Conservation (phyloP, 2,888 invertebrate species). For the Hirtodrosophila alboralis region DNA sequence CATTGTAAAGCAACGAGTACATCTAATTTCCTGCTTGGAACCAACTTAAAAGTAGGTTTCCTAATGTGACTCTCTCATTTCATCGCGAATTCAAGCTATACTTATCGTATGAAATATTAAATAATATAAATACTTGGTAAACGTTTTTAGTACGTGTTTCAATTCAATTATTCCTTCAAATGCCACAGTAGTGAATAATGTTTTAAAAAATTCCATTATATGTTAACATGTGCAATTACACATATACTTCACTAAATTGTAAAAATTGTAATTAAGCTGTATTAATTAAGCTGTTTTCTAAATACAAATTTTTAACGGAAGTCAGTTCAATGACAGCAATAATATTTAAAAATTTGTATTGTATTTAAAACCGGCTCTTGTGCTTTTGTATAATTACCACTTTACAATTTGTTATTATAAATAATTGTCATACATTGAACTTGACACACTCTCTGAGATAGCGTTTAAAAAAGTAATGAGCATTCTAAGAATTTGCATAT, state of each 20-base stretch:
- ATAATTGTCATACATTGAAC: slow-evolving; percentile 27
- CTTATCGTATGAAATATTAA: background rate
- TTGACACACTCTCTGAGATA: slow-evolving; percentile 15
- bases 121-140: slow-evolving; percentile 1
- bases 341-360: background rate
- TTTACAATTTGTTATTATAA: slow-evolving; percentile 5
- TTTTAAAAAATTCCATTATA: no score
- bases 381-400: slow-evolving; percentile 1
- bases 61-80: background rate
- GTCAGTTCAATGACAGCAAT: slow-evolving; percentile 46
- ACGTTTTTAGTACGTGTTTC: slow-evolving; percentile 19
- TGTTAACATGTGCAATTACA: slow-evolving; percentile 6
- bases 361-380: slow-evolving; percentile 22
- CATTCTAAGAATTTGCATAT: background rate
- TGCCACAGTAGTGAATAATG: no score
- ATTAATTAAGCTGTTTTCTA: slow-evolving; percentile 5
- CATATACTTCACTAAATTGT: slow-evolving; percentile 2
- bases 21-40: slow-evolving; percentile 50
- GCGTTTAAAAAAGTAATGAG: background rate
- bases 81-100: background rate
- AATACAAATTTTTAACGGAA: slow-evolving; percentile 32
- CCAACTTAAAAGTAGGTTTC: slow-evolving; percentile 42
- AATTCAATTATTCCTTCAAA: slow-evolving; percentile 6
- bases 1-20: slow-evolving; percentile 6
- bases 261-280: slow-evolving; percentile 12